Evolutionary conservation across 2,797 vertebrate species (phyloP).

Genomic region (Acanthiza pusilla): DNA sequence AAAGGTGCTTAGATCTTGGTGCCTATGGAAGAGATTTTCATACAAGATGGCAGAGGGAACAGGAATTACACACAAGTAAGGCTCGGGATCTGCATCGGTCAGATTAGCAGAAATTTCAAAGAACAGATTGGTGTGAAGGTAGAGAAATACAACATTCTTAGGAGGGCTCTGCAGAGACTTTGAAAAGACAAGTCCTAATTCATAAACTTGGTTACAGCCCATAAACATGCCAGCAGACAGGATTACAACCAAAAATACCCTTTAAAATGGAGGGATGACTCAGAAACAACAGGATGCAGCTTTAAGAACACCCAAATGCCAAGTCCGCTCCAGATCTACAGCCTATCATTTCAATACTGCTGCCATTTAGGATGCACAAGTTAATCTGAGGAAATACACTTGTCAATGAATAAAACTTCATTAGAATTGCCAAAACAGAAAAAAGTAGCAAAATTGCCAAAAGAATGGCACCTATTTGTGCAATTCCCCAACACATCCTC

Average conservation of each 20-base stretch:
- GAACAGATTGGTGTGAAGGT: neutral
- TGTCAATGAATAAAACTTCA: neutral
- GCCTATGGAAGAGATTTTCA: neutral
- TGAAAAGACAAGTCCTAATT: neutral
- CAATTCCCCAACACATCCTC: neutral
- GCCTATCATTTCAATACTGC: neutral
- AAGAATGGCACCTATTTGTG: neutral
- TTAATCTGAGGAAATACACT: neutral
- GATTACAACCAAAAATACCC: neutral
- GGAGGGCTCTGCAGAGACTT: neutral
- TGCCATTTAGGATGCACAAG: neutral
- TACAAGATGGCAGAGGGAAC: neutral
- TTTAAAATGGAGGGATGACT: neutral
- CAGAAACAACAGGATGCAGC: neutral
- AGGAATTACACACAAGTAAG: neutral
- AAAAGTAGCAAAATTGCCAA: neutral
- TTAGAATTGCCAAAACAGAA: neutral
- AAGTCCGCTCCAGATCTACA: neutral
- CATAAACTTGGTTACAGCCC: neutral
- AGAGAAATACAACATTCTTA: neutral
- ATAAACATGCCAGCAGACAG: neutral
- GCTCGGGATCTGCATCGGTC: neutral
- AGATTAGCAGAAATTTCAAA: neutral
- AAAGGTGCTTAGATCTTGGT: neutral
- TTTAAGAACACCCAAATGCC: neutral